phyloP scores from a whole-genome alignment of 2,113 vertebrate genomes.

The Notarius quadriscutis region DNA sequence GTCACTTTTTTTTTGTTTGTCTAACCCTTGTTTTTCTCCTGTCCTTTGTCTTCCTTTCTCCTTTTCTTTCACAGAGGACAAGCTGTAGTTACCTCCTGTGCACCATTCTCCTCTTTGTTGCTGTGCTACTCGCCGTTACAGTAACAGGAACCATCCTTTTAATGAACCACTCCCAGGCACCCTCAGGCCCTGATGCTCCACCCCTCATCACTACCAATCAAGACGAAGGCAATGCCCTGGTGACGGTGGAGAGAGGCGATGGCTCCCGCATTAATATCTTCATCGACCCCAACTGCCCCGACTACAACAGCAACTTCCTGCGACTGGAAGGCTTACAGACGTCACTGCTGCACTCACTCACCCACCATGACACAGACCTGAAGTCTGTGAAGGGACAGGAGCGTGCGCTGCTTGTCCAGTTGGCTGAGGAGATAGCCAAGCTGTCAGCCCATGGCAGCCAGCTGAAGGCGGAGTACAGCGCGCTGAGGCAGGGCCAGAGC shows the following conservation, averaged over 20 bases:
- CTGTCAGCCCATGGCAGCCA: slow-evolving; percentile 72
- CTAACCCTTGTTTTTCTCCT: neutral
- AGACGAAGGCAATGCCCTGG: slow-evolving; percentile 81
- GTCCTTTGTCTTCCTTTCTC: neutral
- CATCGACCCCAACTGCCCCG: slow-evolving; percentile 90
- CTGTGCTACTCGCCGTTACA: slow-evolving; percentile 75
- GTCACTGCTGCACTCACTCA: slow-evolving; percentile 76
- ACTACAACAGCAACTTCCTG: slow-evolving; percentile 72
- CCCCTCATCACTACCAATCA: slow-evolving; percentile 85
- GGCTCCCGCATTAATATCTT: slow-evolving; percentile 89
- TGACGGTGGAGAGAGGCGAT: slow-evolving; percentile 84
- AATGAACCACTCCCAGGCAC: slow-evolving; percentile 88
- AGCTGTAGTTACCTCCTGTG: slow-evolving; percentile 90
- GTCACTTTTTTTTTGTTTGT: neutral
- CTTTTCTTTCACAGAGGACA: slow-evolving; percentile 80
- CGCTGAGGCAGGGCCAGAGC: slow-evolving; percentile 80
- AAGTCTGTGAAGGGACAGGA: slow-evolving; percentile 73
- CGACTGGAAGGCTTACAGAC: slow-evolving; percentile 84
- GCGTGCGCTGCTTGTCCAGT: slow-evolving; percentile 73
- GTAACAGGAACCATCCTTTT: slow-evolving; percentile 77
- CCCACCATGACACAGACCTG: slow-evolving; percentile 70
- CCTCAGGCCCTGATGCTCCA: slow-evolving; percentile 66
- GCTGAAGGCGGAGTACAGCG: slow-evolving; percentile 77
- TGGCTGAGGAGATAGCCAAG: slow-evolving; percentile 82
- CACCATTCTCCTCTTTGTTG: slow-evolving; percentile 85